Conservation (phyloP, 1,140 invertebrate species). For the Drosophila repleta region DNA sequence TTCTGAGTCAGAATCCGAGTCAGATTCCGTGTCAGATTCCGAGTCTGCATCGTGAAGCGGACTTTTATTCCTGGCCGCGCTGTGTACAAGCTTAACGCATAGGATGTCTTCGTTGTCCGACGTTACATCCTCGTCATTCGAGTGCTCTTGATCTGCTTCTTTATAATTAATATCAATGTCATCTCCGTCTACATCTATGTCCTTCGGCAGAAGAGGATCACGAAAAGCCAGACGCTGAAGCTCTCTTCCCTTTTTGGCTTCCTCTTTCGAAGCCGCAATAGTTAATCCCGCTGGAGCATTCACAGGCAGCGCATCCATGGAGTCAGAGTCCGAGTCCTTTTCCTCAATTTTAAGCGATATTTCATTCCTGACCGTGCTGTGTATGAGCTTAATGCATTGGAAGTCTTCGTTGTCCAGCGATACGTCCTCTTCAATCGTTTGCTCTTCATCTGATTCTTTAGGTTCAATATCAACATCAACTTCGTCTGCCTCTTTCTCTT, state of each 20-base stretch:
- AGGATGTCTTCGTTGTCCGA: background rate
- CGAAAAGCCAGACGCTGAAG: too few species aligned
- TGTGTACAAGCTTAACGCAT: background rate
- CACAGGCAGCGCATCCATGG: conserved; percentile 9
- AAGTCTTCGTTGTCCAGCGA: conserved; percentile 61
- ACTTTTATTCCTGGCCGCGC: background rate
- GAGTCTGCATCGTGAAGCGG: background rate
- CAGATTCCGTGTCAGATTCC: background rate
- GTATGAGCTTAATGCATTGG: background rate
- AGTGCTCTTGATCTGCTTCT: too few species aligned
- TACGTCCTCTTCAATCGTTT: conserved; percentile 44
- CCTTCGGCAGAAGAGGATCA: too few species aligned
- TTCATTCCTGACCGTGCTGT: too few species aligned
- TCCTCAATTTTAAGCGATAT: background rate
- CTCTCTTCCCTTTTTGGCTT: too few species aligned
- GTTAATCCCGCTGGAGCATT: too few species aligned
- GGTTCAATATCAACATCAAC: background rate
- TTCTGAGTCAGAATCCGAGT: background rate
- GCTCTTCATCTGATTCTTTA: background rate
- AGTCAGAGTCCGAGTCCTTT: background rate
- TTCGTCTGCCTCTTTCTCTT: background rate
- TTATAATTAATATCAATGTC: too few species aligned
- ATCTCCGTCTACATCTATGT: too few species aligned
- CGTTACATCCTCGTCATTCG: too few species aligned
- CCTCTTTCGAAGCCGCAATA: too few species aligned